Evolutionary conservation across 2,113 vertebrate species (phyloP), one percentile per base, ranked within the genome.

Genomic region (Bos javanicus): DNA sequence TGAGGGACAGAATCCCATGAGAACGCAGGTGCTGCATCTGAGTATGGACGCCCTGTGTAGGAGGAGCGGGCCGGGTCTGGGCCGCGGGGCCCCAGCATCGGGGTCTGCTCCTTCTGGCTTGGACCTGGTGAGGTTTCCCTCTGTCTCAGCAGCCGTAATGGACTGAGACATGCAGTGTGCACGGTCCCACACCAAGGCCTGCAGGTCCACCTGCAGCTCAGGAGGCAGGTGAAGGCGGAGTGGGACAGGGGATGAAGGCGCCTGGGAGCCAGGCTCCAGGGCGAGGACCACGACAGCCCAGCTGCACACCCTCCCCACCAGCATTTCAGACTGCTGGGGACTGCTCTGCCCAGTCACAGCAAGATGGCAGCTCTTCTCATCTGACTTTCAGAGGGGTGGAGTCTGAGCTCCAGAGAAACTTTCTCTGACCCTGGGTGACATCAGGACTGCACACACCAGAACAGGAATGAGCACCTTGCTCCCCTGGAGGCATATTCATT

Each of bases 1-100:
- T 36, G 81, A 12, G 81, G 30, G 17, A n/a, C 50, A 54, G 81
- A 54, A 56, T 8, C 19, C 81, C 81, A 36, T 2, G 33, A 83
- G 33, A 4, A 13, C 0, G 1, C 1, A 0, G 48, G 30, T 1
- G 10, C 50, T 36, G 80, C 33, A 3, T 1, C 11, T 1, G 33
- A 30, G 30, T 8, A 21, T 2, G 2, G 28, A n/a, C 0, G 1
- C 5, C 43, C 78, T 2, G 30, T 7, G 78, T 0, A 13, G 28
- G 48, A 13, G 8, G 10, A 21, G 30, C 0, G 6, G 46, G 46
- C 46, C 0, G 1, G 28, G 16, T 33, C 30, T 52, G 48, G 50
- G 48, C 48, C 11, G 0, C 50, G 1, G 33, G 80, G 16, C 21
- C 50, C 48, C 50, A 14, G 33, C 10, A 7, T 54, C 1, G 1